A percentile compares a stretch with the other conserved stretches of the same genome.
Evolutionary conservation across 2,113 vertebrate species (phyloP).

Genomic region (Lampris incognitus): DNA sequence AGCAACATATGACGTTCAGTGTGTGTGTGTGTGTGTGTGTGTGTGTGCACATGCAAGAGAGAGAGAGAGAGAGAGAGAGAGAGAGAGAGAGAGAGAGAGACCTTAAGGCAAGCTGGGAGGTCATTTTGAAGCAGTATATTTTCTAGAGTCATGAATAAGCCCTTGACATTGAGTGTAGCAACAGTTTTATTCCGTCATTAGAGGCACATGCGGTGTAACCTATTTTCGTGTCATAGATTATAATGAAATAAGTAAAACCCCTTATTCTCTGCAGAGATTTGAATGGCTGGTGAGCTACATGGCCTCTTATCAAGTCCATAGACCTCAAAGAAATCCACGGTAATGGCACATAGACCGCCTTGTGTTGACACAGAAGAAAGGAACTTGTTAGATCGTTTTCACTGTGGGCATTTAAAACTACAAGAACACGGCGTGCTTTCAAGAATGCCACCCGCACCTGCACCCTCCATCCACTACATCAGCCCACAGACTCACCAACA

Average conservation of each 20-base stretch:
- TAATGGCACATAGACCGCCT: slow-evolving; percentile 6
- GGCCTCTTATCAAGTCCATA: slow-evolving; percentile 2
- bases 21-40: slow-evolving; percentile 16
- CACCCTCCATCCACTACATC: too few relatives aligned
- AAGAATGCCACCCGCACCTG: slow-evolving; percentile 11
- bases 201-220: slow-evolving; percentile 24
- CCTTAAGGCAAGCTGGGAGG: slow-evolving; percentile 25
- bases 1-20: slow-evolving; percentile 17
- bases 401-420: slow-evolving; percentile 22
- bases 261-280: slow-evolving; percentile 23
- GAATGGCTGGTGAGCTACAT: slow-evolving; percentile 15
- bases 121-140: background rate
- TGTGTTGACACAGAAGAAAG: slow-evolving; percentile 10
- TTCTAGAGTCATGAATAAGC: background rate
- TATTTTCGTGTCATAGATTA: slow-evolving; percentile 19
- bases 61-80: too few relatives aligned
- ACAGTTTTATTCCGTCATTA: slow-evolving; percentile 12
- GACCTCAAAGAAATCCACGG: slow-evolving; percentile 19
- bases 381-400: slow-evolving; percentile 22
- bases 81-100: too few relatives aligned
- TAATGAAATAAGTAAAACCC: slow-evolving; percentile 30
- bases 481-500: too few relatives aligned
- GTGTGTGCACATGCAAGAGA: slow-evolving; percentile 15
- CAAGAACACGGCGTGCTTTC: background rate
- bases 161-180: background rate